phyloP scores from a whole-genome alignment of 2,888 invertebrate species.

The Ichneumon xanthorius region DNA sequence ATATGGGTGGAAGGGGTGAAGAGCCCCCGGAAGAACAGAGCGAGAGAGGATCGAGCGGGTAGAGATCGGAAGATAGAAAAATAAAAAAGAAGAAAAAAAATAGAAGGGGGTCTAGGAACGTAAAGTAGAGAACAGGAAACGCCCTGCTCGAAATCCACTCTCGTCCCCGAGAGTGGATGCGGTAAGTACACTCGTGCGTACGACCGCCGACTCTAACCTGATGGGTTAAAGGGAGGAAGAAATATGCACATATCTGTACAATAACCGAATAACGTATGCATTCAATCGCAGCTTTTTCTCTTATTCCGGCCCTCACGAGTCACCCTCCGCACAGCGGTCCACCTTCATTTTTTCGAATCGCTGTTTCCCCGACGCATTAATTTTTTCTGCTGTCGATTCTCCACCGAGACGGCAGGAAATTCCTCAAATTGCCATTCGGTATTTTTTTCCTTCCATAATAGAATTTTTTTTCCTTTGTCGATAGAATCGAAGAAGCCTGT shows the following conservation, averaged over 20 bases:
- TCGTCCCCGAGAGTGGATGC: constrained; percentile 48
- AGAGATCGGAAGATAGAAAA: constrained; percentile 58
- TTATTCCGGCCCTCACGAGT: not conserved
- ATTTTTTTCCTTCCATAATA: not conserved
- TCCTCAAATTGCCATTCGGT: too few relatives aligned
- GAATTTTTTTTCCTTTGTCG: constrained; percentile 18
- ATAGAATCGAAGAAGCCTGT: constrained; percentile 22
- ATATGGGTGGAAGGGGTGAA: constrained; percentile 26
- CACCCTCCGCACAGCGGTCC: not conserved
- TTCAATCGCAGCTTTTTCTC: constrained; percentile 47
- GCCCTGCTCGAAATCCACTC: constrained; percentile 65
- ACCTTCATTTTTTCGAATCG: constrained; percentile 19
- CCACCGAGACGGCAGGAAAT: too few relatives aligned
- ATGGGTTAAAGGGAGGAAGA: constrained; percentile 28
- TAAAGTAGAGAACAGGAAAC: constrained; percentile 65
- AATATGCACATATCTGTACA: constrained; percentile 54
- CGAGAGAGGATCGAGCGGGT: constrained; percentile 34
- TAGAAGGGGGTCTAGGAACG: constrained; percentile 23
- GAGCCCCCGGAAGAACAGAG: constrained; percentile 33
- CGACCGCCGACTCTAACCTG: not conserved
- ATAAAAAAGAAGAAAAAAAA: constrained; percentile 28
- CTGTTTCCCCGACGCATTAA: not conserved
- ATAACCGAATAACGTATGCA: constrained; percentile 54
- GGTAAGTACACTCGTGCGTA: constrained; percentile 33
- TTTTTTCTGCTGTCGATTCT: too few relatives aligned